phyloP scores from a whole-genome alignment of 2,797 vertebrate species.

The Sarcoramphus papa region DNA sequence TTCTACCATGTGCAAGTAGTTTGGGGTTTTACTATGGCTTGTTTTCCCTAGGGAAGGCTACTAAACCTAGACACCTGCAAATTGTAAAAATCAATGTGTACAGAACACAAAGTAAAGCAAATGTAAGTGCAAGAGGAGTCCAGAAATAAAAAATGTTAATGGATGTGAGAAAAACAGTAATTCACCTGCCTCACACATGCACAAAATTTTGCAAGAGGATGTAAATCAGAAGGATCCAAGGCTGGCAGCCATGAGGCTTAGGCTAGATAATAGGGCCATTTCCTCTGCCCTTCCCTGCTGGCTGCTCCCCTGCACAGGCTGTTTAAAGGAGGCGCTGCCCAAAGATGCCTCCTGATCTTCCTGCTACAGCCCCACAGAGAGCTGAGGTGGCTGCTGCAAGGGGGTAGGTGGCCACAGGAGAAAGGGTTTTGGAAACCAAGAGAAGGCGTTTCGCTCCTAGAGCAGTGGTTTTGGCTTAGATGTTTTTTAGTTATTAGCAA shows the following conservation, averaged over 20 bases:
- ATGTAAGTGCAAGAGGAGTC: background rate
- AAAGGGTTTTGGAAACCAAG: background rate
- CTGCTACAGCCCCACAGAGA: background rate
- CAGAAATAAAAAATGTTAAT: background rate
- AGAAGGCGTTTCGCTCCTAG: background rate
- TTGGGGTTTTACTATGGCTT: background rate
- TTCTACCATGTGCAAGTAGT: background rate
- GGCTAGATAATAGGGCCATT: background rate
- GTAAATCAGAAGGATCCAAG: background rate
- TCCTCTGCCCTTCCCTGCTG: background rate
- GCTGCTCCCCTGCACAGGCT: background rate
- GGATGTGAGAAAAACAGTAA: background rate
- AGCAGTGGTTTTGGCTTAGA: background rate
- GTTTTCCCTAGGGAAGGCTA: background rate
- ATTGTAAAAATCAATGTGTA: background rate
- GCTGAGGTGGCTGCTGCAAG: background rate
- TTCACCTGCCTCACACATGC: background rate
- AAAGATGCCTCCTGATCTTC: background rate
- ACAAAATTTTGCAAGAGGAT: background rate
- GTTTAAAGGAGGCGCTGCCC: background rate
- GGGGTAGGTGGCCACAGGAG: background rate
- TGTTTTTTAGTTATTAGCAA: background rate
- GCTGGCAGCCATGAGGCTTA: background rate
- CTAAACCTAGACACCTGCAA: background rate
- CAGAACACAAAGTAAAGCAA: background rate